Percentiles rank a stretch among this genome's conserved stretches.
Evolutionary conservation across 2,888 invertebrate genomes (phyloP).

Genomic region (Diaphora mendica): DNA sequence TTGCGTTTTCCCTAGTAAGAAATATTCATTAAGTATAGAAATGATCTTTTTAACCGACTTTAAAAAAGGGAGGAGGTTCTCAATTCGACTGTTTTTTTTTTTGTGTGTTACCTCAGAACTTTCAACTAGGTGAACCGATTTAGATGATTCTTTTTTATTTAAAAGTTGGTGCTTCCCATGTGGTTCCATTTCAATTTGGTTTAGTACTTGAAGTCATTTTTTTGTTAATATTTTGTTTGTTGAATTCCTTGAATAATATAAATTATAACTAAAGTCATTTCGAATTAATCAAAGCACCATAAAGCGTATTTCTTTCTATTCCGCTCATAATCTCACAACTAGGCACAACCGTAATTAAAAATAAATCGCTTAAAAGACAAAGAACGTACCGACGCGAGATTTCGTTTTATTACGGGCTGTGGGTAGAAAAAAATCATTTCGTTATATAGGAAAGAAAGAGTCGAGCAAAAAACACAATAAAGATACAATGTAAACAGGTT

Average conservation of each 20-base stretch:
- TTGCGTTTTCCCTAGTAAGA: neutral
- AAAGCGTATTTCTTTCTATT: constrained; percentile 42
- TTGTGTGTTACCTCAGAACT: too few species aligned
- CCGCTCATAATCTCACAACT: constrained; percentile 40
- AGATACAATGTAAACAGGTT: constrained; percentile 87
- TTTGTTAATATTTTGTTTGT: neutral
- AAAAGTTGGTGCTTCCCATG: too few species aligned
- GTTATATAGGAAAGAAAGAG: constrained; percentile 80
- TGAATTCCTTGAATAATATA: neutral
- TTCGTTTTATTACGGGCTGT: constrained; percentile 76
- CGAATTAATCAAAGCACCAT: constrained; percentile 16
- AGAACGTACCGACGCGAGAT: constrained; percentile 65
- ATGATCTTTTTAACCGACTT: too few species aligned
- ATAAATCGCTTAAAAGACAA: constrained; percentile 62
- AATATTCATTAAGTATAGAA: neutral
- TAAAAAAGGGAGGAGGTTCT: too few species aligned
- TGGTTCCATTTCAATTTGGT: too few species aligned
- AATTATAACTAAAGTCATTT: constrained; percentile 23
- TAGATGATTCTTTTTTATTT: too few species aligned
- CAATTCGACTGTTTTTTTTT: too few species aligned
- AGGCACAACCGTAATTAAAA: constrained; percentile 54
- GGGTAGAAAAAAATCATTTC: constrained; percentile 69
- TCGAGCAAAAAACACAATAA: constrained; percentile 85
- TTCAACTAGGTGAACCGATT: too few species aligned
- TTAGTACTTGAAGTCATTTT: too few species aligned